Evolutionary conservation across 2,797 vertebrate species (phyloP).

Genomic region (Myioborus miniatus): DNA sequence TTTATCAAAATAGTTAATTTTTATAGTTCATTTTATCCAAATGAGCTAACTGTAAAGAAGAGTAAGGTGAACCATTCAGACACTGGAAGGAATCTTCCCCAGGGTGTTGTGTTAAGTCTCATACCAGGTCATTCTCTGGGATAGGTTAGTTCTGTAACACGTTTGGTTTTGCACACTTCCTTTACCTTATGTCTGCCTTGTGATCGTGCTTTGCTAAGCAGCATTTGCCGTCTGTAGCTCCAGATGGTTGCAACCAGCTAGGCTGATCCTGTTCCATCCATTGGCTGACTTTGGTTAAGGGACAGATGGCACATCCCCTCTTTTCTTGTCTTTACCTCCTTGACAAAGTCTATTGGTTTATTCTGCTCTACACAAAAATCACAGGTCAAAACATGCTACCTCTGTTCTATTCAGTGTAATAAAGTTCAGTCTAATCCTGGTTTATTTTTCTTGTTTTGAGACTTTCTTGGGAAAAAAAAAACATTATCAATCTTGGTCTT

Average conservation of each 20-base stretch:
- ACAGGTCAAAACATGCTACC: neutral
- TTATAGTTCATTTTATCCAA: neutral
- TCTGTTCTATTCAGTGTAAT: neutral
- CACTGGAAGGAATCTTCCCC: neutral
- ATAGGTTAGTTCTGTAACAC: neutral
- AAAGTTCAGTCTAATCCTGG: neutral
- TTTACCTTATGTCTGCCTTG: constrained; percentile 43
- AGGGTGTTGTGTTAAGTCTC: neutral
- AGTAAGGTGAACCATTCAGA: neutral
- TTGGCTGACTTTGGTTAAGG: constrained; percentile 62
- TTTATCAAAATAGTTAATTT: neutral
- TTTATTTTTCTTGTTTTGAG: neutral
- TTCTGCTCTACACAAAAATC: constrained; percentile 23
- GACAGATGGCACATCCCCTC: constrained; percentile 58
- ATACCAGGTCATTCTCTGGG: neutral
- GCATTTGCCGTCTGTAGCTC: constrained; percentile 61
- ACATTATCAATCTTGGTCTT: neutral
- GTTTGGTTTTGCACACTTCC: constrained; percentile 3
- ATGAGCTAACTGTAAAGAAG: neutral
- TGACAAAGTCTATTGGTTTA: constrained; percentile 37
- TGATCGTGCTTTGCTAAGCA: constrained; percentile 59
- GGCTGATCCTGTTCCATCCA: constrained; percentile 56
- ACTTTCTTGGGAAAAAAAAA: neutral
- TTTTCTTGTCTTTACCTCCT: constrained; percentile 44
- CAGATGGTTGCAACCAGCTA: constrained; percentile 69